Evolutionary conservation across 2,888 invertebrate species (phyloP), one percentile per base, ranked within the genome.

Genomic region (Clepsis dumicolana): DNA sequence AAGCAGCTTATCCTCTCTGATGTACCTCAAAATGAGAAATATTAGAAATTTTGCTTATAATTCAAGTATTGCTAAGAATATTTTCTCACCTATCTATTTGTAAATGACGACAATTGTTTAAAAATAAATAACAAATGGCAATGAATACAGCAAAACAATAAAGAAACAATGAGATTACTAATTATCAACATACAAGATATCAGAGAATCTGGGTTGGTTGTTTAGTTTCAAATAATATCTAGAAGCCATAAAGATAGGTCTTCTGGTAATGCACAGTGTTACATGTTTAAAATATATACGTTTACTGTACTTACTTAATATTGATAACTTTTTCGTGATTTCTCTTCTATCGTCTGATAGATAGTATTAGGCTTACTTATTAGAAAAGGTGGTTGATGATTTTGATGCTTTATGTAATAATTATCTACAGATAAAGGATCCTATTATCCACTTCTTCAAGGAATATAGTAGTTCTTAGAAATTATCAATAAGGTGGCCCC

Each of bases 401-500:
- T 44, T n/a, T n/a, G n/a, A n/a, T n/a, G 18, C 7, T 44, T 44
- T 44, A 18, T 44, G 44, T 8, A 48, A 12, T 2, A 48, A 24
- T 48, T 4, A 21, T 21, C 21, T 18, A 21, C 12, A 10, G 48
- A 48, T 7, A 44, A 21, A 12, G 10, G 21, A 21, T 3, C 10
- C 12, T 10, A 10, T 48, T n/a, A 48, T 21, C 21, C 8, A 21
- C 1, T 48, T 48, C 48, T 12, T 48, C 48, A 21, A 21, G 21
- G 18, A 21, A 48, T 48, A 12, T 12, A 21, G 1, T 12, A 48
- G 1, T 8, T 32, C 10, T 10, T 29, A 50, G 48, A 62, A 57
- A 57, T 62, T 14, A 44, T 35, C 29, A 54, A 61, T 62, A 18
- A 61, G 25, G 25, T 65, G 29, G 38, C 18, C 18, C 56, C 14